phyloP scores from a whole-genome alignment of 1,140 invertebrate genomes.

The Hirudo medicinalis region DNA sequence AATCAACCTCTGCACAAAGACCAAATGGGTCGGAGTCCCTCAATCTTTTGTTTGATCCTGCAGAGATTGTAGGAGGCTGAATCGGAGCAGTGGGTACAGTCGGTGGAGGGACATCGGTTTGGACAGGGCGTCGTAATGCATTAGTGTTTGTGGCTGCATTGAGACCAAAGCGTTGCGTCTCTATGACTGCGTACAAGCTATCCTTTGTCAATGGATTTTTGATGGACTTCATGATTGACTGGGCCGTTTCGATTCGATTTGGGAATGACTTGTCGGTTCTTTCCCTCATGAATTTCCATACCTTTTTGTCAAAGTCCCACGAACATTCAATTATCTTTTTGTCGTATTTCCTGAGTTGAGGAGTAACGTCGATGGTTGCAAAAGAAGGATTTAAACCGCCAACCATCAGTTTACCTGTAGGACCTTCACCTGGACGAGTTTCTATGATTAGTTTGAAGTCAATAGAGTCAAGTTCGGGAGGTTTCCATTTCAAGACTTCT shows the following conservation, averaged over 20 bases:
- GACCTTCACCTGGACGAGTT: slow-evolving; percentile 28
- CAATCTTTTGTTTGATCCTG: too few species aligned
- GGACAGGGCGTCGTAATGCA: too few species aligned
- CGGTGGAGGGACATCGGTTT: too few species aligned
- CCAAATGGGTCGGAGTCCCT: too few species aligned
- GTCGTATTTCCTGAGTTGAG: slow-evolving; percentile 62
- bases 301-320: slow-evolving; percentile 35
- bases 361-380: slow-evolving; percentile 41
- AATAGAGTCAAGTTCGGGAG: slow-evolving; percentile 76
- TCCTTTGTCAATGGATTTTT: not conserved
- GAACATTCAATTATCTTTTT: slow-evolving; percentile 95
- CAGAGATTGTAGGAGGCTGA: too few species aligned
- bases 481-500: slow-evolving; percentile 96
- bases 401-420: not conserved
- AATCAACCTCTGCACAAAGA: too few species aligned
- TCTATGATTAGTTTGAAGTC: slow-evolving; percentile 82
- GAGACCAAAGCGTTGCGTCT: not conserved
- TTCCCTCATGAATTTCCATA: slow-evolving; percentile 91
- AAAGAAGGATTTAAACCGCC: not conserved
- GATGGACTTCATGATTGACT: slow-evolving; percentile 21
- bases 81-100: too few species aligned
- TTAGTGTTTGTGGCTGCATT: not conserved
- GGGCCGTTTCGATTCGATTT: slow-evolving; percentile 69
- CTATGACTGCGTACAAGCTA: not conserved
- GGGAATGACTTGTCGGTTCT: slow-evolving; percentile 93